Evolutionary conservation across 2,113 vertebrate species (phyloP), one percentile per base, ranked within the genome.

Genomic region (Triplophysa siluroides): DNA sequence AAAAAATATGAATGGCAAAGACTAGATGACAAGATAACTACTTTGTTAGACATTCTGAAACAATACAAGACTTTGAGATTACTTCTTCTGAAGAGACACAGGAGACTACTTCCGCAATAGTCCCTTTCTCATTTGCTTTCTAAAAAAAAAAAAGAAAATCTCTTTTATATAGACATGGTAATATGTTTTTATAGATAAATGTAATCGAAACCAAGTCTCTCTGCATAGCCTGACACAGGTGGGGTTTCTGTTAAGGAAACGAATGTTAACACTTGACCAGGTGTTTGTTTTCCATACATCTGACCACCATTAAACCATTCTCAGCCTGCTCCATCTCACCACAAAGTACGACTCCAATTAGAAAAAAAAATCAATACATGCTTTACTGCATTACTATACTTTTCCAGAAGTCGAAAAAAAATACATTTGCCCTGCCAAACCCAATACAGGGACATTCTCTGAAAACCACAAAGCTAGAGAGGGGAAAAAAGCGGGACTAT

Each of bases 301-400:
- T 67, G 18, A 78, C 21, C 71, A 83, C 58, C 54, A 26, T 38
- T 56, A 61, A 43, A 61, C 75, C 65, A 19, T 19, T 81, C 74
- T 69, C 58, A 67, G 74, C 26, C 71, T 23, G 71, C 71, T 66
- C 29, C 9, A 61, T 73, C 80, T 85, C 80, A 76, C 14, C 12
- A 18, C 38, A 5, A 23, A 83, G 54, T 56, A 56, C 54, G 83
- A 67, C 21, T 54, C 72, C 61, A 82, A 67, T 83, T 83, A 81
- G 73, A 86, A 78, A 86, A 61, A 63, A 76, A 85, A 85, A 84
- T 61, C 63, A 82, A 86, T 85, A 77, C 84, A 84, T 79, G 81
- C 76, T 87, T 91, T 78, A 90, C 90, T 78, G 82, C 76, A 87
- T 92, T 78, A 90, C 90, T 76, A 88, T 85, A 91, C 80, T 90